A percentile compares a stretch with the other conserved stretches of the same genome.
Evolutionary conservation across 2,888 invertebrate genomes (phyloP).

Genomic region (Hanleya hanleyi): DNA sequence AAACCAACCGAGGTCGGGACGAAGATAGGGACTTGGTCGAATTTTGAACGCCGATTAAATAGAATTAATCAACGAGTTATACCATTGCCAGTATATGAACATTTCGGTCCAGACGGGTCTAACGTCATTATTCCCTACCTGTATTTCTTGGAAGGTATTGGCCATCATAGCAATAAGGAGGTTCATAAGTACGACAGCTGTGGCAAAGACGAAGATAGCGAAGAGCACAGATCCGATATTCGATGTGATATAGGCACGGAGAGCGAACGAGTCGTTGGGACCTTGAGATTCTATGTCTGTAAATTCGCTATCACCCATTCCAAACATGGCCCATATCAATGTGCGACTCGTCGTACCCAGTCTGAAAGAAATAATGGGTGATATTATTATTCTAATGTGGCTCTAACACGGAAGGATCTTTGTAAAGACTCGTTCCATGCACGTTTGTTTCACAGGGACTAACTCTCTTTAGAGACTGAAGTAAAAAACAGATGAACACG

Average conservation of each 20-base stretch:
- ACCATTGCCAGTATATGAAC: no score
- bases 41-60: no score
- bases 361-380: slow-evolving; percentile 21
- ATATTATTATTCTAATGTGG: background rate
- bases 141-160: slow-evolving; percentile 64
- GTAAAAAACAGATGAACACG: no score
- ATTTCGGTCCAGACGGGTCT: no score
- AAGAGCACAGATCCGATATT: slow-evolving; percentile 33
- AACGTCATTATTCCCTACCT: slow-evolving; percentile 49
- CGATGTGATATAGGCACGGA: background rate
- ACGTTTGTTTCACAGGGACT: no score
- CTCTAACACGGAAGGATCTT: no score
- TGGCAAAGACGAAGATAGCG: slow-evolving; percentile 54
- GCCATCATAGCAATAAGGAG: slow-evolving; percentile 69
- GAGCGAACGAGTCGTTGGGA: slow-evolving; percentile 34
- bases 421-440: no score
- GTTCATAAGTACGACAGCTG: slow-evolving; percentile 63
- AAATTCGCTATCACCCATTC: slow-evolving; percentile 39
- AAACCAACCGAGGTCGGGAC: no score
- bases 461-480: no score
- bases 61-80: no score
- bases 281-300: background rate
- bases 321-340: slow-evolving; percentile 50
- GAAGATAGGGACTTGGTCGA: no score
- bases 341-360: slow-evolving; percentile 40